Percentiles rank a stretch among this genome's conserved stretches.
These are phyloP conservation scores for Pachyseris speciosa DNA, from an alignment of 64 coral and sea anemone genomes.

Conservation along the genomic window DNA sequence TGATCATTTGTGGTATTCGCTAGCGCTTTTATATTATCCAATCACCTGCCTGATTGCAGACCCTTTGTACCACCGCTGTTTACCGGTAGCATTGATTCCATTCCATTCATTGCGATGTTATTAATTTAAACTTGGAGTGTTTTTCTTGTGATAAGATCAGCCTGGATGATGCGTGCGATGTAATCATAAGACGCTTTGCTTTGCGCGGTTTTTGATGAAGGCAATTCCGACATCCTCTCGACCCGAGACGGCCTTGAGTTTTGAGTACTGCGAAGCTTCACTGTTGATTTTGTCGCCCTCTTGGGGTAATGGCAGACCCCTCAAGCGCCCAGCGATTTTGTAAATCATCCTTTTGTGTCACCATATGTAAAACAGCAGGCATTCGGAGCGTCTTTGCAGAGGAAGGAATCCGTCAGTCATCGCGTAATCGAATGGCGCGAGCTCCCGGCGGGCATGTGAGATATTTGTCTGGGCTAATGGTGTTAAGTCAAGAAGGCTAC, in stretches of 20 bases:
- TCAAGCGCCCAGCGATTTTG: not conserved
- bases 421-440: not conserved
- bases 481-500: not conserved
- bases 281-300: not conserved
- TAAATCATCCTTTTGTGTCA: not conserved
- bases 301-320: not conserved
- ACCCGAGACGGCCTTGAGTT: not conserved
- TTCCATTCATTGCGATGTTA: slow-evolving; percentile 10
- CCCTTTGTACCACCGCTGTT: not conserved
- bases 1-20: not conserved
- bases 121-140: slow-evolving; percentile 38
- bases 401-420: not conserved
- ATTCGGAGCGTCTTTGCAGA: not conserved
- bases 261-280: not conserved
- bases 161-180: slow-evolving; percentile 14
- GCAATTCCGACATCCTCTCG: not conserved
- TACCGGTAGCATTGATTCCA: not conserved
- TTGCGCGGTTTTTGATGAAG: not conserved
- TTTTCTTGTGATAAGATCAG: slow-evolving; percentile 27
- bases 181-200: not conserved
- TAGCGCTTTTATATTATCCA: not conserved
- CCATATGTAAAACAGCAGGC: not conserved
- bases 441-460: not conserved
- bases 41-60: not conserved
- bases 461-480: not conserved